Evolutionary conservation across 2,797 vertebrate genomes (phyloP).

Genomic region (Acanthornis magna): DNA sequence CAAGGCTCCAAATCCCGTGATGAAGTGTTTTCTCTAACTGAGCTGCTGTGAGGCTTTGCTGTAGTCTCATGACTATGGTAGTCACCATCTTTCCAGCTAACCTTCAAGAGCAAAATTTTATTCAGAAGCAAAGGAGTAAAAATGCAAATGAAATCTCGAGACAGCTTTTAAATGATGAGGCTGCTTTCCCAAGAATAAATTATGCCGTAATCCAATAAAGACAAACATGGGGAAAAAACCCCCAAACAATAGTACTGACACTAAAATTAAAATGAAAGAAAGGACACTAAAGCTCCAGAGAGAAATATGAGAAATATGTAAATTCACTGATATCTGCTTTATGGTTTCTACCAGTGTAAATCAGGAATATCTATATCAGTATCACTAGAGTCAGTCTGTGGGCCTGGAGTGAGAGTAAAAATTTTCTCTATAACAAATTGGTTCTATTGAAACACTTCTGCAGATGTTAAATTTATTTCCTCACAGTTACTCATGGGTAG

Average conservation of each 20-base stretch:
- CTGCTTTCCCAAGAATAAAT: background rate
- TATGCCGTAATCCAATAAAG: background rate
- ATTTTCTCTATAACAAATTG: background rate
- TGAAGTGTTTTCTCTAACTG: background rate
- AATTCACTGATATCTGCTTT: background rate
- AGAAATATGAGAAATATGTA: background rate
- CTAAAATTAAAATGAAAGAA: background rate
- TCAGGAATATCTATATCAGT: background rate
- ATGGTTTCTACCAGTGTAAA: background rate
- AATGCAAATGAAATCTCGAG: background rate
- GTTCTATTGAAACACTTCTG: background rate
- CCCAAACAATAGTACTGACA: background rate
- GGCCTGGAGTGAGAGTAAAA: background rate
- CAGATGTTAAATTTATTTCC: background rate
- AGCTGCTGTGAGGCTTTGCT: background rate
- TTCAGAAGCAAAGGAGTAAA: background rate
- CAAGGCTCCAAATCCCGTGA: background rate
- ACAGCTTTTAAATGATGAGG: background rate
- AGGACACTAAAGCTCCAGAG: background rate
- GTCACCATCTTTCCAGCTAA: background rate
- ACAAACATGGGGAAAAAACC: rapidly evolving
- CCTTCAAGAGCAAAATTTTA: background rate
- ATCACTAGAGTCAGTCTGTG: background rate
- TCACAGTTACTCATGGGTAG: background rate
- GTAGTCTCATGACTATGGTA: background rate